Evolutionary conservation across 2,797 vertebrate genomes (phyloP).

Genomic region (Enteromius mattozi): DNA sequence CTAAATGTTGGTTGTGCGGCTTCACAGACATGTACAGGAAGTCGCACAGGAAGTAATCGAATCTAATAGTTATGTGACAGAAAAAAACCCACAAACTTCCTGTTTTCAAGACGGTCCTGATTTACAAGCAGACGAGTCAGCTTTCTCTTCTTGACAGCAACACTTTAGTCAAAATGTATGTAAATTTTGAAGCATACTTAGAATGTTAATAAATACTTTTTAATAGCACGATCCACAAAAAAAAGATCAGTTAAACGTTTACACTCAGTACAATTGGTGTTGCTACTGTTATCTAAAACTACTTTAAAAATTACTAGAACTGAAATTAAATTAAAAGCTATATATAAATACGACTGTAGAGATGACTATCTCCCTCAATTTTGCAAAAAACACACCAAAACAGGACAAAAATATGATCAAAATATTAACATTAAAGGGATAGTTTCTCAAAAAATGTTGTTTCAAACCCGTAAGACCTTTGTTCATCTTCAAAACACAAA

Average conservation of each 20-base stretch:
- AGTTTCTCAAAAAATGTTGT: neutral
- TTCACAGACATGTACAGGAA: slow-evolving; percentile 9
- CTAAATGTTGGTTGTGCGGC: neutral
- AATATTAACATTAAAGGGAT: neutral
- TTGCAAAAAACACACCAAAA: neutral
- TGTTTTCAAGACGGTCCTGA: slow-evolving; percentile 8
- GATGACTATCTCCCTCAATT: neutral
- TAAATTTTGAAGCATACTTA: neutral
- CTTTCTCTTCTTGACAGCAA: neutral
- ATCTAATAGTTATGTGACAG: slow-evolving; percentile 31
- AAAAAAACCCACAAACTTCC: slow-evolving; percentile 33
- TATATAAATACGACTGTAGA: neutral
- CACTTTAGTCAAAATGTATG: neutral
- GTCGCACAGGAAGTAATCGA: slow-evolving; percentile 58
- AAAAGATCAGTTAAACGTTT: neutral
- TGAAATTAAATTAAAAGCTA: neutral
- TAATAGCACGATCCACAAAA: neutral
- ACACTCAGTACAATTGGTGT: neutral
- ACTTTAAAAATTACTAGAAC: neutral
- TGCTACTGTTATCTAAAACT: neutral
- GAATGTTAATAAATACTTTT: neutral
- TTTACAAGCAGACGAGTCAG: neutral
- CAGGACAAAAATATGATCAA: neutral
- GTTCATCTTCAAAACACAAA: neutral
- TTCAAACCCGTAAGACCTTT: no score